Base-by-base conservation (phyloP, 2,797 vertebrate species). In the Huso huso region DNA sequence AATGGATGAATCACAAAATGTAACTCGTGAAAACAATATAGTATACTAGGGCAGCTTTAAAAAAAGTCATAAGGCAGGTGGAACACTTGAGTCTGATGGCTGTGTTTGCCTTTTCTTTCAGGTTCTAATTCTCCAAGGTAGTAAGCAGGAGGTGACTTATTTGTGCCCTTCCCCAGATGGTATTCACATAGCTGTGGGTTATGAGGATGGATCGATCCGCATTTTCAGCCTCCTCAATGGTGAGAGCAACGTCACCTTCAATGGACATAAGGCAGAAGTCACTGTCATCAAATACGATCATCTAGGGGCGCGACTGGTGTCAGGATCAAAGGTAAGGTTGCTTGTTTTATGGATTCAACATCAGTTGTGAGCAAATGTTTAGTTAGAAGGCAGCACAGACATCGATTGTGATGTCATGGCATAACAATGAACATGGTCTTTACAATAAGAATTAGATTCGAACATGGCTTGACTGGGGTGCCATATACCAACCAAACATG, bases 231-330 rank as follows among this genome's bases (percentile, higher is more conserved):
- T 99, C 50, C 72, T 94, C 6, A 96, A 82, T 0, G 93, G 94
- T 0, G 94, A 97, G 81, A 93, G 84, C 11, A 87, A 71, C 2
- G 76, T 99, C 62, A 93, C 92, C 13, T 97, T 99, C 80, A 98
- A 89, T n/a, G 97, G 97, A 10, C 97, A 99, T 83, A 98, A 92
- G 81, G 89, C 93, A 0, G 92, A 92, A 0, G 83, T 99, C 69
- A 96, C 91, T 0, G 76, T 81, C 8, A 88, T 99, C 11, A 87
- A 75, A 66, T 99, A 96, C 0, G 95, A 99, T 73, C 75, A 83
- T 0, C 86, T 98, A 0, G 97, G 97, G 2, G 95, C 94, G 48
- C 83, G 91, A 11, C 89, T 99, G 23, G 95, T 93, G 15, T 99
- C 95, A 1, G 97, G 97, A 0, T 96, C 96, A 48, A 95, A 87